Evolutionary conservation across 2,888 invertebrate genomes (phyloP).

Genomic region (Ligdia adustata): DNA sequence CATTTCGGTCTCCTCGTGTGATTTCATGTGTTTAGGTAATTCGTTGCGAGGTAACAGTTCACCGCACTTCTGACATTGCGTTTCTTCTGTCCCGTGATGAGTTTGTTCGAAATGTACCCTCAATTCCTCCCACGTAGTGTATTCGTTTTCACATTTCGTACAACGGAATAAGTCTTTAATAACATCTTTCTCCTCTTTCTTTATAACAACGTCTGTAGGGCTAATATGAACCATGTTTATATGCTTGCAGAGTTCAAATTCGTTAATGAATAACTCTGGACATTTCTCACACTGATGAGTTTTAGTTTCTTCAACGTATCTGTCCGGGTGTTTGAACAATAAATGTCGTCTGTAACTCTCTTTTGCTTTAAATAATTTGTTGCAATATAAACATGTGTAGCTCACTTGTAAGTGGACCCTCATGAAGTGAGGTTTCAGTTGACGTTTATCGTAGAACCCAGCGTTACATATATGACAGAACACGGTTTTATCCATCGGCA

Average conservation of each 20-base stretch:
- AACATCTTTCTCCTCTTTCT: constrained; percentile 60
- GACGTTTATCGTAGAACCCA: constrained; percentile 68
- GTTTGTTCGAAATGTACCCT: constrained; percentile 63
- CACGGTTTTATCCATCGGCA: constrained; percentile 62
- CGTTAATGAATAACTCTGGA: constrained; percentile 60
- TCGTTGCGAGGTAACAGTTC: constrained; percentile 58
- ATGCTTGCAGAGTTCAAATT: constrained; percentile 69
- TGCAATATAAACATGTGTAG: constrained; percentile 67
- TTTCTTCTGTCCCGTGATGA: constrained; percentile 56
- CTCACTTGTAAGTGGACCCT: constrained; percentile 71
- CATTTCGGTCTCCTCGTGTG: constrained; percentile 43
- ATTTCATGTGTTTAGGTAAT: constrained; percentile 66
- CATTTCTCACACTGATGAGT: constrained; percentile 68
- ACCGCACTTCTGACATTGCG: constrained; percentile 73
- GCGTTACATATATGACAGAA: constrained; percentile 69
- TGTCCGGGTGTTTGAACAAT: constrained; percentile 60
- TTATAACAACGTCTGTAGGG: constrained; percentile 21
- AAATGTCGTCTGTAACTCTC: constrained; percentile 71
- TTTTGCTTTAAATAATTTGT: constrained; percentile 68
- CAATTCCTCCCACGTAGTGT: constrained; percentile 58
- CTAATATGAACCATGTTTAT: constrained; percentile 55
- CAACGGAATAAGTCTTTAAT: constrained; percentile 62
- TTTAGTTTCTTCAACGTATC: constrained; percentile 34
- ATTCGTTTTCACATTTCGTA: constrained; percentile 65
- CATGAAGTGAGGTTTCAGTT: constrained; percentile 67